Percentiles rank a stretch among this genome's conserved stretches.
Conservation (phyloP, 2,888 invertebrate genomes). For the Drosophila longiperda region DNA sequence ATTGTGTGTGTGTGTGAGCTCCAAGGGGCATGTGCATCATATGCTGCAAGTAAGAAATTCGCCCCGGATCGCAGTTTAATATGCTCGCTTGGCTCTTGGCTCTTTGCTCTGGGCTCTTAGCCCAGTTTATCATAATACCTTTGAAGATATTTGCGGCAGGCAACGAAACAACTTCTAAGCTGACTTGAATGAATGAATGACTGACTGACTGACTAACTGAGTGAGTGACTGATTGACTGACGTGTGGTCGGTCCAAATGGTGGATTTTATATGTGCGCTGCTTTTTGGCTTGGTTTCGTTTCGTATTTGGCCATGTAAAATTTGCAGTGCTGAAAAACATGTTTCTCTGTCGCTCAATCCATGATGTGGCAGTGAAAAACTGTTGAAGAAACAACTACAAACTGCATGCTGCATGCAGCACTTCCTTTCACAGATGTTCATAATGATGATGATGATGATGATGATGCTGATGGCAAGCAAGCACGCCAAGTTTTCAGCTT, state of each 20-base stretch:
- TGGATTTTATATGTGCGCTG: slow-evolving; percentile 43
- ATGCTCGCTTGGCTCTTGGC: slow-evolving; percentile 26
- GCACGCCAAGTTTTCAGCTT: slow-evolving; percentile 70
- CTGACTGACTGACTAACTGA: slow-evolving; percentile 24
- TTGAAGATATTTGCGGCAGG: slow-evolving; percentile 62
- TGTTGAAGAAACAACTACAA: slow-evolving; percentile 9
- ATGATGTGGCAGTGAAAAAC: slow-evolving; percentile 72
- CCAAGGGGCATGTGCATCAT: slow-evolving; percentile 39
- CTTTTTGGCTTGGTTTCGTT: slow-evolving; percentile 53
- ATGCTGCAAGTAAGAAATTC: slow-evolving; percentile 59
- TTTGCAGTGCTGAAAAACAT: slow-evolving; percentile 65
- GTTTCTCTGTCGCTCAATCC: slow-evolving; percentile 53
- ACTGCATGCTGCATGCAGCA: slow-evolving; percentile 24
- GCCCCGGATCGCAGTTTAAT: slow-evolving; percentile 17
- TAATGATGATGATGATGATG: slow-evolving; percentile 21
- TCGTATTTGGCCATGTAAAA: slow-evolving; percentile 65
- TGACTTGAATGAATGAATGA: slow-evolving; percentile 46
- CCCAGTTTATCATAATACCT: slow-evolving; percentile 66
- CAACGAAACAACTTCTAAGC: slow-evolving; percentile 43
- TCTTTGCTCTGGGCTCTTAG: slow-evolving; percentile 10
- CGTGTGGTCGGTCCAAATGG: slow-evolving; percentile 47
- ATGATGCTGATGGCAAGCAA: slow-evolving; percentile 62
- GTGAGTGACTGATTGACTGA: slow-evolving; percentile 36
- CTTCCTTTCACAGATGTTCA: slow-evolving; percentile 31
- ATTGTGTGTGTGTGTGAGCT: slow-evolving; percentile 37